Evolutionary conservation across 2,113 vertebrate genomes (phyloP), one percentile per base, ranked within the genome.

Genomic region (Saccopteryx leptura): DNA sequence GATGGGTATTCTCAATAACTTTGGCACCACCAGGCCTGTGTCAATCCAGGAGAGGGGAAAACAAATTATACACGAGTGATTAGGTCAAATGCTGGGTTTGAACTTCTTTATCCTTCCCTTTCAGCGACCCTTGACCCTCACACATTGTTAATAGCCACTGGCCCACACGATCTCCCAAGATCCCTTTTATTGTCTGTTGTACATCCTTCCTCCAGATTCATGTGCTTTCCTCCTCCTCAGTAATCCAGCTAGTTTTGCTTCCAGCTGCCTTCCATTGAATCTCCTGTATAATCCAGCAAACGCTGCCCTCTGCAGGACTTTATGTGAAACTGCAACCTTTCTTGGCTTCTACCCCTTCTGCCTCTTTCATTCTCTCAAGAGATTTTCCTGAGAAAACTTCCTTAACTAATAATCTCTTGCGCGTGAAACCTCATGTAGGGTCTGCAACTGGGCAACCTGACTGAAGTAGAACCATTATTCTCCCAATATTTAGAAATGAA

Each of bases 401-500:
- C 21, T 66, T 71, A 89, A 63, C 17, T 90, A 69, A 50, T 90
- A 69, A 50, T 80, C 13, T n/a, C 50, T 91, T 78, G 48, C 48
- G 54, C 63, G n/a, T 50, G 23, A 84, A 93, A 83, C n/a, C 26
- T 82, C 65, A 72, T 39, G 5, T 52, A 75, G 28, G 3, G 56
- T 74, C 26, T 92, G 48, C 33, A 92, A 15, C 26, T 65, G 28
- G 23, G 60, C 15, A 94, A 56, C 21, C 5, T 66, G 8, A 84
- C 18, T 24, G 23, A 60, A 88, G 28, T 66, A 21, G 39, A 39
- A 39, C 15, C 31, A 54, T 61, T 65, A 33, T 21, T 54, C 4
- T 81, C 24, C 52, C 76, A 90, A 81, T 54, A 85, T 63, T 94
- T 88, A 69, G 46, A 75, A 76, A 85, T 46, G 80, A 76, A 65